Evolutionary conservation across 2,113 vertebrate genomes (phyloP).

Genomic region (Mungos mungo): DNA sequence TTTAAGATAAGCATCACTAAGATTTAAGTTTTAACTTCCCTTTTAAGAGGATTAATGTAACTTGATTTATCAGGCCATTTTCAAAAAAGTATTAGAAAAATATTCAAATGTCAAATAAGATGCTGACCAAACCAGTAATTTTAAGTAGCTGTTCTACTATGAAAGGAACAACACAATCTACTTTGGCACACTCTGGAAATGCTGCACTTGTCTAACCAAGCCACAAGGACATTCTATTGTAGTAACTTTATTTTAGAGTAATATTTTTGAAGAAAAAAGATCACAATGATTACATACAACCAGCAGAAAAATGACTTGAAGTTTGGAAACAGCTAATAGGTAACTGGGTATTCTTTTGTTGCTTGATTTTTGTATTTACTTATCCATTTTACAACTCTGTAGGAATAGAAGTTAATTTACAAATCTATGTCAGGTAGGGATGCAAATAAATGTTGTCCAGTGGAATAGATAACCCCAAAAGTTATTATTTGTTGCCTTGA

Average conservation of each 20-base stretch:
- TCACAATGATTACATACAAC: not conserved
- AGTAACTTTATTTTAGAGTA: not conserved
- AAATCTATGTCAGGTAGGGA: not conserved
- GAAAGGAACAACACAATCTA: not conserved
- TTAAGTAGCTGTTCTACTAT: not conserved
- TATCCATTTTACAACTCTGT: not conserved
- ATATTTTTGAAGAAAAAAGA: not conserved
- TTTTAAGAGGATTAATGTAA: not conserved
- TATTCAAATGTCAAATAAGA: not conserved
- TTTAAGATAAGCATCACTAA: not conserved
- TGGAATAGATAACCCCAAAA: not conserved
- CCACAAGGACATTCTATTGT: rapidly evolving
- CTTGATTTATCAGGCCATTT: not conserved
- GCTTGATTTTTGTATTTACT: not conserved
- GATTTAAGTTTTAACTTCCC: not conserved
- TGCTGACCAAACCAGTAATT: not conserved
- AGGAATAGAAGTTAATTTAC: not conserved
- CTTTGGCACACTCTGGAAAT: not conserved
- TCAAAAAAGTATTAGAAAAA: not conserved
- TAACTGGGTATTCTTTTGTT: not conserved
- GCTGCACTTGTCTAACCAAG: not conserved
- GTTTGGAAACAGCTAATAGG: not conserved
- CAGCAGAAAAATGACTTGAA: not conserved
- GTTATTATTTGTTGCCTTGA: not conserved
- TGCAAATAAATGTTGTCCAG: not conserved